Conservation (phyloP, 1,140 invertebrate genomes). For the Magallana gigas region DNA sequence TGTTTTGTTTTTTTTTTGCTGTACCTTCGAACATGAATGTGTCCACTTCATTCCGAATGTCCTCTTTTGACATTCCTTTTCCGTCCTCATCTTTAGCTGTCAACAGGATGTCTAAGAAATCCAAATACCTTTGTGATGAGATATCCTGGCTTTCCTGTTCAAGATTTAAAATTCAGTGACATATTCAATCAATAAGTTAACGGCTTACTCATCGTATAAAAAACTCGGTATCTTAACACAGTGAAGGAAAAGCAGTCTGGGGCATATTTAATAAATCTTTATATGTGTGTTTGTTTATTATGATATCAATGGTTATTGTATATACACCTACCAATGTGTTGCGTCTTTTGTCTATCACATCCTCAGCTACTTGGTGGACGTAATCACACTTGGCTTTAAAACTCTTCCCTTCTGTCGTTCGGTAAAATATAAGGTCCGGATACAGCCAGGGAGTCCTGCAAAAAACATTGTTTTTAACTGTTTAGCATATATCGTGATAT, state of each 20-base stretch:
- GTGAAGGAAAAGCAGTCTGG: no score
- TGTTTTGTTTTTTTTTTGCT: no score
- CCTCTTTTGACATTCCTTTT: conserved; percentile 58
- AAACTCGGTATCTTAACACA: no score
- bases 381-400: conserved; percentile 61
- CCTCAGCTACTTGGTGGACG: conserved; percentile 65
- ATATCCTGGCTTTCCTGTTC: no score
- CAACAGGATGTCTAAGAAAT: conserved; percentile 65
- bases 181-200: no score
- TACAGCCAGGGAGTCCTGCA: conserved; percentile 61
- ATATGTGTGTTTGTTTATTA: background rate
- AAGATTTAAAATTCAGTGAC: no score
- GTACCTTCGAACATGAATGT: no score
- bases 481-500: no score
- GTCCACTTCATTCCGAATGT: conserved; percentile 58
- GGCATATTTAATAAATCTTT: no score
- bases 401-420: conserved; percentile 58
- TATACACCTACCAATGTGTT: conserved; percentile 55
- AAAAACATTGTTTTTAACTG: background rate
- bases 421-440: conserved; percentile 61
- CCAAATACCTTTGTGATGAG: conserved; percentile 32
- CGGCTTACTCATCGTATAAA: no score
- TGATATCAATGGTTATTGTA: background rate
- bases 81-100: conserved; percentile 63
- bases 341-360: conserved; percentile 63